A percentile compares a stretch with the other conserved stretches of the same genome.
Evolutionary conservation across 2,888 invertebrate species (phyloP).

Genomic region (Ganaspis brasiliensis): DNA sequence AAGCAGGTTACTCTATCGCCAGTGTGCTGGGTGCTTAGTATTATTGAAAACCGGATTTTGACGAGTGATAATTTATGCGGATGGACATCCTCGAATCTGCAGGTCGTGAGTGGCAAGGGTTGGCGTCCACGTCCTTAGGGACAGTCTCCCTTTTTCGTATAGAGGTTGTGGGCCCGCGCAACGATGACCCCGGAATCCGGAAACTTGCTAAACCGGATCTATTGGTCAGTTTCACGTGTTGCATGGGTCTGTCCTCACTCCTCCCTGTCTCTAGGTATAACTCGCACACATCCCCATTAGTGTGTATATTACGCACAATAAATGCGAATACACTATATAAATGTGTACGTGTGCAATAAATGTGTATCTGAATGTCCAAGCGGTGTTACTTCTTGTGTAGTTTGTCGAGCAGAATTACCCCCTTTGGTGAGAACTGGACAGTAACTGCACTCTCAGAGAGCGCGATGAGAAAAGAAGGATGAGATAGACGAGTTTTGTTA

Average conservation of each 20-base stretch:
- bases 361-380: slow-evolving; percentile 48
- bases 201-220: slow-evolving; percentile 81
- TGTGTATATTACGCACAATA: too few relatives aligned
- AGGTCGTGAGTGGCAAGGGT: slow-evolving; percentile 53
- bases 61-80: slow-evolving; percentile 60
- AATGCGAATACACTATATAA: too few relatives aligned
- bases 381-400: slow-evolving; percentile 37
- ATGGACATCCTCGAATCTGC: slow-evolving; percentile 60
- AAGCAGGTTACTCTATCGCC: slow-evolving; percentile 54
- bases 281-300: slow-evolving; percentile 44
- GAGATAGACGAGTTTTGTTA: slow-evolving; percentile 51
- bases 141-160: slow-evolving; percentile 34
- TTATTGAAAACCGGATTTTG: slow-evolving; percentile 70
- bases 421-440: slow-evolving; percentile 78
- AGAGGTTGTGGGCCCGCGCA: slow-evolving; percentile 54
- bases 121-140: slow-evolving; percentile 44
- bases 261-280: slow-evolving; percentile 47
- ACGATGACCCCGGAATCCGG: slow-evolving; percentile 80
- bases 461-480: slow-evolving; percentile 46
- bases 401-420: slow-evolving; percentile 54
- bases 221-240: slow-evolving; percentile 79
- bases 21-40: slow-evolving; percentile 49
- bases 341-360: slow-evolving; percentile 46
- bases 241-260: slow-evolving; percentile 56
- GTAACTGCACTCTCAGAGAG: slow-evolving; percentile 71